Evolutionary conservation across 2,797 vertebrate species (phyloP), one percentile per base, ranked within the genome.

Genomic region (Cyclopterus lumpus): DNA sequence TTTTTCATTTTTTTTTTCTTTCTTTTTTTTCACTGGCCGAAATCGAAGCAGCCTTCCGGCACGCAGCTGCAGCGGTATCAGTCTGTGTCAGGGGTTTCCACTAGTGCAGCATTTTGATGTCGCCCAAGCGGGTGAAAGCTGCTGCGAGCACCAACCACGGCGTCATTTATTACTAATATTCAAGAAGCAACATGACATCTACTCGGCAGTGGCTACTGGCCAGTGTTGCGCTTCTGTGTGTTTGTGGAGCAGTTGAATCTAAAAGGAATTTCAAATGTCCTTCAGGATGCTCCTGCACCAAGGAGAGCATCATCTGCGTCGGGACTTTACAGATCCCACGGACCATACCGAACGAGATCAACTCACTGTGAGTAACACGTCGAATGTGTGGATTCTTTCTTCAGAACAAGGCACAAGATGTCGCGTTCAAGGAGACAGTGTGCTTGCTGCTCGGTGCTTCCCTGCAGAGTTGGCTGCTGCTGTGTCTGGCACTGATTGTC

Each of bases 281-380:
- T 87, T 94, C 95, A 91, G 95, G 96, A 89, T 99, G 97, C 93
- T 95, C 96, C 89, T 99, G 97, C 87, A 96, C 97, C 92, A 95
- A 96, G 86, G 97, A 99, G 87, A 96, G 97, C 54, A 95, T 98
- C 91, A 96, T 99, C 84, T 99, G 97, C 92, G 96, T 98, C 64
- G 97, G 96, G 11, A 92, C 96, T 1, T 90, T 96, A 55, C 94
- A 94, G 65, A 93, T 98, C 44, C 97, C 98, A 5, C 95, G 95
- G 85, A 95, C 92, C 66, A 84, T 97, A 79, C 96, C 97, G 57
- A 94, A 86, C 77, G 97, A 97, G 88, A 96, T 97, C 94, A 97
- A 94, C 92, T 98, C 97, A 64, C 76, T 99, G 97, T 99, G 95
- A 97, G 96, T 95, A 91, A 44, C 28, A 9, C 20, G 15, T 5